Percentiles rank a stretch among this genome's conserved stretches.
phyloP scores from a whole-genome alignment of 1,140 invertebrate genomes.

The Spodoptera frugiperda region DNA sequence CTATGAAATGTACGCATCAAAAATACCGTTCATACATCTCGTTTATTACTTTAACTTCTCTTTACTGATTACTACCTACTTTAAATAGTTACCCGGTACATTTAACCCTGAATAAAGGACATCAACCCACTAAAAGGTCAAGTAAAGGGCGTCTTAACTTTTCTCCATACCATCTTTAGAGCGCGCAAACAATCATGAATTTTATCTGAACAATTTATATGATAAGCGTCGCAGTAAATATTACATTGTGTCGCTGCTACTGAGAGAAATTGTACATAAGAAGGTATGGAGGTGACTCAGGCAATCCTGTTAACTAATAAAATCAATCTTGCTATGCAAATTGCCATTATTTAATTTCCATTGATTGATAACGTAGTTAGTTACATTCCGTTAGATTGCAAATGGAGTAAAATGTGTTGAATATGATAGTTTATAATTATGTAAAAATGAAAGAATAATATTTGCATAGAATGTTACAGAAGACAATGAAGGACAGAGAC shows the following conservation, averaged over 20 bases:
- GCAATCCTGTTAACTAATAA: neutral
- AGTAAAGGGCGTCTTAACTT: constrained; percentile 40
- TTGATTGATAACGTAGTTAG: too few relatives aligned
- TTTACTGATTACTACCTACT: neutral
- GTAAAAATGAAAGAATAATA: too few relatives aligned
- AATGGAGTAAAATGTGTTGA: too few relatives aligned
- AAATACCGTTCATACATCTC: too few relatives aligned
- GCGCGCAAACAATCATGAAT: constrained; percentile 5
- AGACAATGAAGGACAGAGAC: too few relatives aligned
- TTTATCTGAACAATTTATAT: constrained; percentile 10
- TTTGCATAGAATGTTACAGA: too few relatives aligned
- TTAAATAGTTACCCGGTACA: neutral
- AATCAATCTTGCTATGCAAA: too few relatives aligned
- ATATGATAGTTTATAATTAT: too few relatives aligned
- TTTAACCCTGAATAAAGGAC: constrained; percentile 43
- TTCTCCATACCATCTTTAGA: constrained; percentile 19
- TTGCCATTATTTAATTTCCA: too few relatives aligned
- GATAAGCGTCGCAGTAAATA: constrained; percentile 19
- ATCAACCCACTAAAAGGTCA: constrained; percentile 39
- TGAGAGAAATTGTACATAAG: neutral
- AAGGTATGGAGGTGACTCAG: neutral
- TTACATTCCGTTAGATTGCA: too few relatives aligned
- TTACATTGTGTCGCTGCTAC: neutral
- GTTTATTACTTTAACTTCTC: too few relatives aligned
- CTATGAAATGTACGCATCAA: too few relatives aligned